These are phyloP conservation scores for Morinoia aosen DNA, from an alignment of 2,888 invertebrate species.

Conservation along the genomic window DNA sequence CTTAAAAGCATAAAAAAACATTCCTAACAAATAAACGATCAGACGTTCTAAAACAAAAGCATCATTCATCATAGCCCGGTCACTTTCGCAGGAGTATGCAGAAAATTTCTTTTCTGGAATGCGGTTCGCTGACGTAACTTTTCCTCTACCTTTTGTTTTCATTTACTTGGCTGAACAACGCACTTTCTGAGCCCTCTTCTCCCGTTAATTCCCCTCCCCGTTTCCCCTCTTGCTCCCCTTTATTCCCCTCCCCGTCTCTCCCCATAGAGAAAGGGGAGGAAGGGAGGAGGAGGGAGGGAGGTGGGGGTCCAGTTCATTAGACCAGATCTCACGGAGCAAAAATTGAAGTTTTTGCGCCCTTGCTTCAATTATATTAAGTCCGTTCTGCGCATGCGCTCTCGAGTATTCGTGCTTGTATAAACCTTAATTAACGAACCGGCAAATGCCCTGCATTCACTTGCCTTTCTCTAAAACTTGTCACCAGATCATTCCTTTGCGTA, in stretches of 20 bases:
- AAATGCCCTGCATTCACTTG: background rate
- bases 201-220: too few relatives aligned
- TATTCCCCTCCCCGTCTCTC: too few relatives aligned
- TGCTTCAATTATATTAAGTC: constrained; percentile 29
- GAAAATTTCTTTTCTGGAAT: background rate
- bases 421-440: background rate
- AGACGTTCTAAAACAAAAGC: background rate
- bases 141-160: background rate
- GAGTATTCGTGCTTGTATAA: background rate
- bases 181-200: background rate
- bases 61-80: too few relatives aligned
- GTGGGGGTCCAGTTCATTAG: background rate
- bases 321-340: background rate
- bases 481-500: too few relatives aligned
- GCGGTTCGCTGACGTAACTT: background rate
- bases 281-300: too few relatives aligned
- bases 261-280: too few relatives aligned
- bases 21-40: too few relatives aligned
- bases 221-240: too few relatives aligned
- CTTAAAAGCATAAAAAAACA: too few relatives aligned
- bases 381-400: background rate
- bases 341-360: background rate
- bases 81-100: background rate
- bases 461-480: background rate
- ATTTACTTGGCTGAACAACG: background rate